Conservation (phyloP, 2,113 vertebrate species). For the Aramus guarauna region DNA sequence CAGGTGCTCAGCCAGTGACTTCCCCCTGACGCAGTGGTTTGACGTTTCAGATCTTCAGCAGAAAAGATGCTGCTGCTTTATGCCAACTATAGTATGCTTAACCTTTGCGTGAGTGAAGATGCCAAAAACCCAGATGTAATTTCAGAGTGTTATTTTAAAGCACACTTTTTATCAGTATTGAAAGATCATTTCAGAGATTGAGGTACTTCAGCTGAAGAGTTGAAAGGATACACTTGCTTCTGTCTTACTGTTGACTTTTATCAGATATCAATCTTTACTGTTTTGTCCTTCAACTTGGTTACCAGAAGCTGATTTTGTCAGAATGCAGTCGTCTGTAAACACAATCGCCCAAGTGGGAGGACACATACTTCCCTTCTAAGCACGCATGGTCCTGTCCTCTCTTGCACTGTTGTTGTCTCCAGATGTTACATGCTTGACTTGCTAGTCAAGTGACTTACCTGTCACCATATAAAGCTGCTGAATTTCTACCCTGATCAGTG, state of each 20-base stretch:
- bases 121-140: not conserved
- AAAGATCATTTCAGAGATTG: not conserved
- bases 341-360: not conserved
- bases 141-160: not conserved
- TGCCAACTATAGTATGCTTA: not conserved
- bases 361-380: not conserved
- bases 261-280: not conserved
- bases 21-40: not conserved
- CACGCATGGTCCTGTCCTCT: not conserved
- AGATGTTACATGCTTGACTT: not conserved
- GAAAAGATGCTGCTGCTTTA: not conserved
- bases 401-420: not conserved
- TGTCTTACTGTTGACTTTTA: not conserved
- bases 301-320: not conserved
- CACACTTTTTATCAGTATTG: not conserved
- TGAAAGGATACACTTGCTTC: not conserved
- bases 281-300: not conserved
- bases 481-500: not conserved
- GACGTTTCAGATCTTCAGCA: not conserved
- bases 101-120: not conserved
- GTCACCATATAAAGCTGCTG: not conserved
- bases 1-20: slow-evolving; percentile 31
- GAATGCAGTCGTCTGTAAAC: not conserved
- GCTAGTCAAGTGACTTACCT: not conserved
- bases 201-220: not conserved